Evolutionary conservation across 1,140 invertebrate genomes (phyloP), one percentile per base, ranked within the genome.

Genomic region (Sycophaga agraensis): DNA sequence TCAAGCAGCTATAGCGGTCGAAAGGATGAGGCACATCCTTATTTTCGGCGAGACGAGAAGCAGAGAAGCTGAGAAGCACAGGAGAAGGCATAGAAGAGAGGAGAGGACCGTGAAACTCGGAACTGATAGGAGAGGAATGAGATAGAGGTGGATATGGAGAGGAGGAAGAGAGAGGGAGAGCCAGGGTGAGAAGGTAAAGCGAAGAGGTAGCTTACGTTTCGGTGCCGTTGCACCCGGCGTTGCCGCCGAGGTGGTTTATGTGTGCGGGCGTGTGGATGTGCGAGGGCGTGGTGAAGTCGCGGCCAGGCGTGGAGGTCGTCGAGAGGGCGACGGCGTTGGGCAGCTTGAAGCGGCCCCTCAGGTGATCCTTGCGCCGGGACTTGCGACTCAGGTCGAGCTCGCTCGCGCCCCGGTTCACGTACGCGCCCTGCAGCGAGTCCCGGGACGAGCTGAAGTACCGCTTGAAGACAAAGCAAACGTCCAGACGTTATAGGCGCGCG

Each of bases 311-410:
- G 45, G 84, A 26, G n/a, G 54, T 21, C 22, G 42, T 9, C 2
- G 26, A 46, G 6, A 35, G 81, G 63, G 86, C 82, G 22, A 85
- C 85, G 48, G 82, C 81, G 73, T 85, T 86, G 72, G 80, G 81
- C 66, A 88, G 70, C 82, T 91, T 91, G 69, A 88, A 82, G 66
- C 82, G 82, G 65, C 87, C 84, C 73, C 87, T 83, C 65, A 87
- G 68, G 43, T 79, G 76, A 76, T 89, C 83, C 80, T 86, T 84
- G 65, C 85, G 78, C 73, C 86, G 80, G 68, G 84, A 80, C 76
- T 87, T 88, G 66, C 84, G 83, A 74, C 85, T 86, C 63, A 91
- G 82, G 78, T 90, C 89, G 73, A 90, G 84, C 78, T 91, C 89
- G 70, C 88, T 90, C 58, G 86, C 86, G 39, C 82, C 82, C 46